These are phyloP conservation scores for Ectemnius cavifrons DNA, from an alignment of 2,888 invertebrate genomes.

Conservation along the genomic window DNA sequence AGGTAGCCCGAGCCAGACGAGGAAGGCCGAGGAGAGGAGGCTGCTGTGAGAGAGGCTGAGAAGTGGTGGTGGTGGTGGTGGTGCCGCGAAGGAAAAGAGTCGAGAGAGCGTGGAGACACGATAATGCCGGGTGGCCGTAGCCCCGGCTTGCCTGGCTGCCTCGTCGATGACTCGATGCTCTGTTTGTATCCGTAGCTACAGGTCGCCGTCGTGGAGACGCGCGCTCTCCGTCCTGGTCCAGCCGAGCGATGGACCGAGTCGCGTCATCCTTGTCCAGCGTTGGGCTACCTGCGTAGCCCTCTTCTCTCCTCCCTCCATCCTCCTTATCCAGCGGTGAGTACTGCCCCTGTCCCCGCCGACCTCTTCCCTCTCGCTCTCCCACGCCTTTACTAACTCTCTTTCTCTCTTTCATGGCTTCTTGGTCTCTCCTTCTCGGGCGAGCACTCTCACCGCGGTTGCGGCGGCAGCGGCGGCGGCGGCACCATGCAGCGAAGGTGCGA, in stretches of 20 bases:
- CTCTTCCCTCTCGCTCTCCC: slow-evolving; percentile 16
- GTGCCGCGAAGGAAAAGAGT: slow-evolving; percentile 37
- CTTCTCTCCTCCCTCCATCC: slow-evolving; percentile 19
- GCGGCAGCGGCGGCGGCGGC: slow-evolving; percentile 4
- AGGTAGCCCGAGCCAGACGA: slow-evolving; percentile 42
- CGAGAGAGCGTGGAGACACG: slow-evolving; percentile 49
- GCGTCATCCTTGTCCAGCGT: slow-evolving; percentile 44
- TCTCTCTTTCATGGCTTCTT: slow-evolving; percentile 22
- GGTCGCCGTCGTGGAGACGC: slow-evolving; percentile 46
- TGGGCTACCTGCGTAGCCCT: slow-evolving; percentile 69
- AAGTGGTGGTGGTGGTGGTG: background rate
- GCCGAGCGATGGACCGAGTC: slow-evolving; percentile 23
- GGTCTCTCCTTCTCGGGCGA: slow-evolving; percentile 37
- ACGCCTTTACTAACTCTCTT: background rate
- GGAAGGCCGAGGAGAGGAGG: slow-evolving; percentile 18
- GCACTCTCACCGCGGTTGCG: slow-evolving; percentile 32
- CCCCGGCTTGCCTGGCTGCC: slow-evolving; percentile 56
- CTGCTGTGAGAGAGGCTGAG: too few relatives aligned
- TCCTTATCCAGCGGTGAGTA: background rate
- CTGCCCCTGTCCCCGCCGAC: background rate
- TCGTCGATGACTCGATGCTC: slow-evolving; percentile 72
- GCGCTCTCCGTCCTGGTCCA: slow-evolving; percentile 37
- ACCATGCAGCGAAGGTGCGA: slow-evolving; percentile 20
- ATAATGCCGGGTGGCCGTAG: slow-evolving; percentile 71
- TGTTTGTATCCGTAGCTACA: slow-evolving; percentile 65